A percentile compares a stretch with the other conserved stretches of the same genome.
Evolutionary conservation across 2,113 vertebrate species (phyloP).

Genomic region (Rana temporaria): DNA sequence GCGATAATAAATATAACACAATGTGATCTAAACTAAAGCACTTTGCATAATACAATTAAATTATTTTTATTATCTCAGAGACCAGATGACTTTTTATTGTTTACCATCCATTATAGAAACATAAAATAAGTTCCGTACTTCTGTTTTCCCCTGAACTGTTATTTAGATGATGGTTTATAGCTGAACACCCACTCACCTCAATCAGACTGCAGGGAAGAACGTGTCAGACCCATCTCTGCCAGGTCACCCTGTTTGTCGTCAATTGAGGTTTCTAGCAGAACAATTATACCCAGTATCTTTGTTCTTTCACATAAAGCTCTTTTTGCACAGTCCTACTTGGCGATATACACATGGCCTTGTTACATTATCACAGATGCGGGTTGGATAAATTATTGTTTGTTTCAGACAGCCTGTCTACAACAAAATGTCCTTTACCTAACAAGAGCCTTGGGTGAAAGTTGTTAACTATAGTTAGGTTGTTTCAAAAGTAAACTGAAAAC

Average conservation of each 20-base stretch:
- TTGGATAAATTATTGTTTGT: background rate
- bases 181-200: slow-evolving; percentile 1
- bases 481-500: no score
- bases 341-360: background rate
- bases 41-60: no score
- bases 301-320: background rate
- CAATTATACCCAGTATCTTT: background rate
- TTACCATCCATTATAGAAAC: slow-evolving; percentile 15
- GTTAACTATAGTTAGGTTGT: no score
- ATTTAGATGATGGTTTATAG: slow-evolving; percentile 16
- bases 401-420: background rate
- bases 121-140: slow-evolving; percentile 19
- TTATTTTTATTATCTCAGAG: slow-evolving; percentile 4
- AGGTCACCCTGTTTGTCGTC: background rate
- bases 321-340: background rate
- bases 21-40: no score
- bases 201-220: background rate
- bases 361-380: background rate
- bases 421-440: no score
- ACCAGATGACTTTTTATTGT: background rate
- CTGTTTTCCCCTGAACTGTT: slow-evolving; percentile 5
- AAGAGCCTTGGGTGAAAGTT: no score
- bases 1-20: no score
- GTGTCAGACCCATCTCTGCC: background rate
- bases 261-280: background rate